Conservation (phyloP, 2,113 vertebrate genomes). For the Clupea harengus region DNA sequence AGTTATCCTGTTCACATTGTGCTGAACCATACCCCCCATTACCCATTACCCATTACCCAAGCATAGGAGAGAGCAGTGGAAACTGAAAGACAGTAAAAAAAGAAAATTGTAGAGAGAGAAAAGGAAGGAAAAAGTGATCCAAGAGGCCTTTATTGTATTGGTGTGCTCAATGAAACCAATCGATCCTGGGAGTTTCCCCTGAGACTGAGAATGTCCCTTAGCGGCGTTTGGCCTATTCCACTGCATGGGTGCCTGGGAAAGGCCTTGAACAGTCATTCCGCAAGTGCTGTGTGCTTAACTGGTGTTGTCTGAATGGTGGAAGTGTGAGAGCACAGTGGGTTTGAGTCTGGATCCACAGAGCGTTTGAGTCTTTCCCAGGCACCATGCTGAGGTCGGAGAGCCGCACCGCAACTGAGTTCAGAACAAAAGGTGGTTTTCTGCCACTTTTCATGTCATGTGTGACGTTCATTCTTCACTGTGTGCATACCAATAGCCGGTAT, state of each 20-base stretch:
- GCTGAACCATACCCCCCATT: not conserved
- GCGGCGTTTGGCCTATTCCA: not conserved
- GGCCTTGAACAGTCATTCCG: slow-evolving; percentile 2
- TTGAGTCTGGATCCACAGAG: not conserved
- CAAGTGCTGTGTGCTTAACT: not conserved
- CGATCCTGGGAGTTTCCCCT: slow-evolving; percentile 7
- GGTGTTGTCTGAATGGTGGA: not conserved
- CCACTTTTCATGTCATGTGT: not conserved
- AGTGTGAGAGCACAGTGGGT: not conserved
- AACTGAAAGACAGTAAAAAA: not conserved
- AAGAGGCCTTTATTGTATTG: not conserved
- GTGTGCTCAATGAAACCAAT: slow-evolving; percentile 7
- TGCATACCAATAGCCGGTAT: not conserved
- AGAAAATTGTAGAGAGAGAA: not conserved
- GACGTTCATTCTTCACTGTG: not conserved
- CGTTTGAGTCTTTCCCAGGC: not conserved
- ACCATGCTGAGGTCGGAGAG: not conserved
- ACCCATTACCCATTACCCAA: not conserved
- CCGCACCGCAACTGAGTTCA: not conserved
- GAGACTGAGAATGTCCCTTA: not conserved
- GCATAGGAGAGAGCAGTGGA: not conserved
- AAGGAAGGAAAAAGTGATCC: not conserved
- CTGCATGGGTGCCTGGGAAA: not conserved
- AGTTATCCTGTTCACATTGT: slow-evolving; percentile 19
- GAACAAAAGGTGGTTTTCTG: not conserved